Evolutionary conservation across 2,113 vertebrate species (phyloP), one percentile per base, ranked within the genome.

Genomic region (Phaethon lepturus): DNA sequence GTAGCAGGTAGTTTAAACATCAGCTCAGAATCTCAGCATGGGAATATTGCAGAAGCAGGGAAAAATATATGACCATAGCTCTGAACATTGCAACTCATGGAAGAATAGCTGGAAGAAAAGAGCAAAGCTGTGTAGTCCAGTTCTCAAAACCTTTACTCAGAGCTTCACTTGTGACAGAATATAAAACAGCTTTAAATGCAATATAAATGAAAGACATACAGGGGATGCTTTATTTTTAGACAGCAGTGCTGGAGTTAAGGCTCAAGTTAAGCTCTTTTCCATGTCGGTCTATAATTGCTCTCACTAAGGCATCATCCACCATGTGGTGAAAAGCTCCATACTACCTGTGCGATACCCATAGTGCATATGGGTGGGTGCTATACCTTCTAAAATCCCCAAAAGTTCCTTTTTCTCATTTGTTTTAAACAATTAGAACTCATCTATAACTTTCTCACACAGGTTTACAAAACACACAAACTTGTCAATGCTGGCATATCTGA

Each of bases 401-500:
- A 55, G 6, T 69, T 69, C 12, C 10, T 67, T 78, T 71, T 78
- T 31, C 35, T 75, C 66, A 13, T 56, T 42, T 38, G 20, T 49
- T 88, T 73, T 52, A 35, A 91, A 73, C 38, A 47, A 26, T 17
- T 67, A 35, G 24, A 72, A 22, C 68, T 94, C 38, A 75, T 47
- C 58, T 68, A 3, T 26, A 9, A 68, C 88, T 95, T 96, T 88
- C 74, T 94, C 88, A 60, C 95, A 66, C 95, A 99, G 99, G 97
- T 98, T 73, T 97, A 94, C 92, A 96, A 98, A 77, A 96, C 94
- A 13, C 98, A 99, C 3, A 8, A 93, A 17, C 97, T 99, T 95
- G 98, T 99, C 97, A 99, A 99, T 47, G 98, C 99, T 3, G 99
- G 99, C 18, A 98, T 99, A 58, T 98, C 99, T 9, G 98, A 99